phyloP scores from a whole-genome alignment of 2,888 invertebrate species.

The Sympetrum striolatum region DNA sequence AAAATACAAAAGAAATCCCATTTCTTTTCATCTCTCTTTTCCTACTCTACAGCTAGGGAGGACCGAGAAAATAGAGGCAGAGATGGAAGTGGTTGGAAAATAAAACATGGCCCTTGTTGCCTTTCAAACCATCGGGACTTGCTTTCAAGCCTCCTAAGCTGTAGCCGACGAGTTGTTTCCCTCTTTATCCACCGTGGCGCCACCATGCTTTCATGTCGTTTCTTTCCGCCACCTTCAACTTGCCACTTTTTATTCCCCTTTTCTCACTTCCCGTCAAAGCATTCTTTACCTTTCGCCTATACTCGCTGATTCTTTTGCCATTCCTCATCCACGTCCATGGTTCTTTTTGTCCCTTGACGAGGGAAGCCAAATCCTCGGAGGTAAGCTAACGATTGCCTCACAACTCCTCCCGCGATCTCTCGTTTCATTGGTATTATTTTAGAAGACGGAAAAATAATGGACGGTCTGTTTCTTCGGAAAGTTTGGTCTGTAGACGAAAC shows the following conservation, averaged over 20 bases:
- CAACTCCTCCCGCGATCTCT: no score
- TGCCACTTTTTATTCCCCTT: neutral
- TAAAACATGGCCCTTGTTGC: neutral
- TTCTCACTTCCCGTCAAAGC: neutral
- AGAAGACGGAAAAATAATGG: no score
- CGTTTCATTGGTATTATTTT: no score
- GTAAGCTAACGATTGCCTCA: no score
- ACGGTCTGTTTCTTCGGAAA: no score
- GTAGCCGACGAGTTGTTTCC: neutral
- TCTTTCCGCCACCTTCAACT: neutral
- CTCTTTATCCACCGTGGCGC: neutral
- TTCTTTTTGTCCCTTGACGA: no score
- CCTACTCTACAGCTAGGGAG: neutral
- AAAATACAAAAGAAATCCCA: neutral
- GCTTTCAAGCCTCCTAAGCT: neutral
- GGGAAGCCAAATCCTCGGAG: no score
- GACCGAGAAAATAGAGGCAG: neutral
- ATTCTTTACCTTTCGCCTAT: neutral
- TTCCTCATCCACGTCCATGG: no score
- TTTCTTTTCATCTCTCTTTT: neutral
- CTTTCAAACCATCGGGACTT: neutral
- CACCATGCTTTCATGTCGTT: neutral
- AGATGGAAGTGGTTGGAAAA: neutral
- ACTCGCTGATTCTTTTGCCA: no score
- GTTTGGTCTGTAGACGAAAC: no score